Base-by-base conservation (phyloP, 1,140 invertebrate species). In the Drosophila rufa region DNA sequence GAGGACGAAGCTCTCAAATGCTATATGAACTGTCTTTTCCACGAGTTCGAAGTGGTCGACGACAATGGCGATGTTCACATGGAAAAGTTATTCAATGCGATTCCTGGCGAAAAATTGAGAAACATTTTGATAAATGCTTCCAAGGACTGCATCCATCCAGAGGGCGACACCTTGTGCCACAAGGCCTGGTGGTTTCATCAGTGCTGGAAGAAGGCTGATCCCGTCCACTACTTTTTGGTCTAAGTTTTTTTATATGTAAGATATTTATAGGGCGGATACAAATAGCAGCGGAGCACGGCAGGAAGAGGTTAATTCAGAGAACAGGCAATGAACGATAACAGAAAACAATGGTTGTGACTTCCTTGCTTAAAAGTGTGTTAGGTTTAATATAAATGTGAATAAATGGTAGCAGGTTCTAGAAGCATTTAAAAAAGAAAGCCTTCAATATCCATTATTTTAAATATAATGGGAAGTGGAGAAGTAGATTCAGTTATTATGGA, bases 201-300 rank as follows among this genome's bases (percentile, higher is more conserved):
- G 42, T 92, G 92, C 59, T 92, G 92, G 92, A 92, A 92, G 45
- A 89, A 85, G 46, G 80, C 89, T 6, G 92, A 92, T 74, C 92
- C 92, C 8, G 81, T 79, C 15, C 76, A 83, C 47, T 83, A 83
- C 27, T 83, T 83, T 55, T 46, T 83, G 25, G 14, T 83, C 15
- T 83, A 67, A 51, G 17, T 6, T 25, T 9, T 11, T 14, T 2
- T 9, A 36, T 11, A 25, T 14, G 0, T n/a, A 4, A 17, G 14
- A 11, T n/a, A 11, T 17, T 30, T 38, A n/a, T 9, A 9, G 12
- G 4, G 33, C 22, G 53, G 8, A 42, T n/a, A 27, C 11, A 25
- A n/a, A 3, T 6, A 38, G 4, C 9, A 9, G 40, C 17, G 27
- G 9, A 2, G 8, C 0, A 7, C 19, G n/a, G n/a, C 15, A 5